Percentiles rank a stretch among this genome's conserved stretches.
phyloP scores from a whole-genome alignment of 2,113 vertebrate genomes.

The Mixornis gularis region DNA sequence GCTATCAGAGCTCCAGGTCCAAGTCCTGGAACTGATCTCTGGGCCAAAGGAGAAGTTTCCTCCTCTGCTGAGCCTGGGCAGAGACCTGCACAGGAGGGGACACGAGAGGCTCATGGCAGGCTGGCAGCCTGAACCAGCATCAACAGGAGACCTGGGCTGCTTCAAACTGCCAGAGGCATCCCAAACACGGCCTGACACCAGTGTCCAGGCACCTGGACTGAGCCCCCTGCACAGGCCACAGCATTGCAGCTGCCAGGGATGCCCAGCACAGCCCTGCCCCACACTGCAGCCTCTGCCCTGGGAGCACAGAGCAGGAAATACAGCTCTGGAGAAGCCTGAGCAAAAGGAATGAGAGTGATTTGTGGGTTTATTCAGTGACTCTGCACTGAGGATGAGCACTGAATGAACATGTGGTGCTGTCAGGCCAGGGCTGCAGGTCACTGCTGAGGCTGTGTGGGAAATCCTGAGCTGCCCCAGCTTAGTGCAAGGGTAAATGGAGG shows the following conservation, averaged over 20 bases:
- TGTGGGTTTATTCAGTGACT: not conserved
- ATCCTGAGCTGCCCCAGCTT: not conserved
- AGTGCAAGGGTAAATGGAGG: not conserved
- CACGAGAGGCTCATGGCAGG: accelerated
- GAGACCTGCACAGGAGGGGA: not conserved
- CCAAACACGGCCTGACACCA: not conserved
- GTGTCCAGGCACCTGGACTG: not conserved
- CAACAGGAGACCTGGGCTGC: not conserved
- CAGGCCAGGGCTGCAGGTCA: not conserved
- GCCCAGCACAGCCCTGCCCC: not conserved
- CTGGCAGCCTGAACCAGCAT: not conserved
- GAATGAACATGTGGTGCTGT: not conserved
- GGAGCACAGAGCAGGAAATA: not conserved
- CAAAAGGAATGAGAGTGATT: not conserved
- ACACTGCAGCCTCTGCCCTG: not conserved
- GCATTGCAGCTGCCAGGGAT: not conserved
- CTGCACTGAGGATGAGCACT: not conserved
- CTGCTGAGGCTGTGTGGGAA: not conserved
- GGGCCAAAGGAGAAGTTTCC: not conserved
- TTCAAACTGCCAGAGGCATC: not conserved
- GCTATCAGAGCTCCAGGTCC: not conserved
- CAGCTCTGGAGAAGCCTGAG: not conserved
- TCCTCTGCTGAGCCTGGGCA: not conserved
- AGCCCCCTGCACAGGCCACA: not conserved
- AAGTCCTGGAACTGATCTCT: not conserved